Evolutionary conservation across 2,888 invertebrate species (phyloP).

Genomic region (Ophraella communa): DNA sequence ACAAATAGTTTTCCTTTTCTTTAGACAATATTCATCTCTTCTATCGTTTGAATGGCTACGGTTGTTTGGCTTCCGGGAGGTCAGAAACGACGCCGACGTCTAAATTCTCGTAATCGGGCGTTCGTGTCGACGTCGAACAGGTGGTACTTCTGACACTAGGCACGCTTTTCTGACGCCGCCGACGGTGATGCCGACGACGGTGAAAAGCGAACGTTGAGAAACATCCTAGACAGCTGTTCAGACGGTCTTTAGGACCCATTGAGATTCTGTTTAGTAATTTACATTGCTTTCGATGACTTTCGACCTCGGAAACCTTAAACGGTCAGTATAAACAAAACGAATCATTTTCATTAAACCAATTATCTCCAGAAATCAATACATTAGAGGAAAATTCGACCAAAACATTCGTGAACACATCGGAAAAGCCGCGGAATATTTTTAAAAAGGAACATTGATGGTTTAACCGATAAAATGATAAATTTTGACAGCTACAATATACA

Average conservation of each 20-base stretch:
- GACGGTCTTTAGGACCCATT: slow-evolving; percentile 13
- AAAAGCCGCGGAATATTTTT: no score
- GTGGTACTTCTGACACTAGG: slow-evolving; percentile 38
- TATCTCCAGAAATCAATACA: background rate
- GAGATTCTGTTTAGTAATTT: slow-evolving; percentile 5
- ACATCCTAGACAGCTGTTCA: slow-evolving; percentile 23
- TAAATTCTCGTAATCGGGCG: slow-evolving; percentile 15
- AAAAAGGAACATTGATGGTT: no score
- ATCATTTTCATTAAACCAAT: no score
- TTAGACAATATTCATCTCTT: no score
- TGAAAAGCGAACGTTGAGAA: slow-evolving; percentile 18
- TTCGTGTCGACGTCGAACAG: slow-evolving; percentile 28
- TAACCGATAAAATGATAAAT: no score
- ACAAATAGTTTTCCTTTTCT: no score
- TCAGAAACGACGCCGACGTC: slow-evolving; percentile 22
- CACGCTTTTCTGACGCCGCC: slow-evolving; percentile 21
- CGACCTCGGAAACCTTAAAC: background rate
- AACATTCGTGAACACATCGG: no score
- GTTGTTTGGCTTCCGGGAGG: slow-evolving; percentile 24
- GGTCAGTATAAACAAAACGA: no score
- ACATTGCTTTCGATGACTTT: slow-evolving; percentile 9
- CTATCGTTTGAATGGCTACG: background rate
- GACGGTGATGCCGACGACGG: background rate
- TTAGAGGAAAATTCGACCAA: no score
- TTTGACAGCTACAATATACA: no score